These are phyloP conservation scores for Drosophila borealis DNA, from an alignment of 2,888 invertebrate species.

Conservation along the genomic window DNA sequence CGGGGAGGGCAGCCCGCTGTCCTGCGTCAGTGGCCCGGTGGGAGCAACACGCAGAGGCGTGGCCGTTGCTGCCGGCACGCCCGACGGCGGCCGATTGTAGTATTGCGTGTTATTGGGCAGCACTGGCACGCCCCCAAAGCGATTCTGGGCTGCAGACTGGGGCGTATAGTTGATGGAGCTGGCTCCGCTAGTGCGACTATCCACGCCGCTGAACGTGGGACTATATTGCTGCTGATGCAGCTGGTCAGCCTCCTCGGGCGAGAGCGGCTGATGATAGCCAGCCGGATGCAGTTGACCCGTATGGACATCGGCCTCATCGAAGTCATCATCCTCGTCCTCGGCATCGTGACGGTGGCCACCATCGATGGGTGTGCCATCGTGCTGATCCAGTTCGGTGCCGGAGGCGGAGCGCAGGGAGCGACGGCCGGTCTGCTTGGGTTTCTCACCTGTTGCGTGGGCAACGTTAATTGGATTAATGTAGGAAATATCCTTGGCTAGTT, in stretches of 20 bases:
- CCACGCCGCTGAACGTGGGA: constrained; percentile 84
- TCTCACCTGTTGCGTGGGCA: constrained; percentile 83
- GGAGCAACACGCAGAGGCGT: constrained; percentile 67
- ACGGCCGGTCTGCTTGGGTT: constrained; percentile 87
- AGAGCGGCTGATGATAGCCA: constrained; percentile 79
- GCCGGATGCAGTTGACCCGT: constrained; percentile 69
- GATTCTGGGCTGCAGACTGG: constrained; percentile 75
- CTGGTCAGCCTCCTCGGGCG: constrained; percentile 76
- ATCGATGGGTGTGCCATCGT: constrained; percentile 51
- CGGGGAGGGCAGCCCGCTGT: constrained; percentile 83
- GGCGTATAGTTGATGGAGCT: constrained; percentile 82
- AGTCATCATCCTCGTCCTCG: constrained; percentile 62
- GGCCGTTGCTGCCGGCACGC: constrained; percentile 52
- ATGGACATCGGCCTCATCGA: constrained; percentile 67
- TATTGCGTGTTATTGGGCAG: constrained; percentile 82
- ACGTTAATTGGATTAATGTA: constrained; percentile 85
- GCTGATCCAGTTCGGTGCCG: constrained; percentile 82
- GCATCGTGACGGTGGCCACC: constrained; percentile 40
- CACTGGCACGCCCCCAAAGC: constrained; percentile 84
- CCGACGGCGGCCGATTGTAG: constrained; percentile 79
- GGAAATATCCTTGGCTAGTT: constrained; percentile 88
- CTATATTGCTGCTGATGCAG: constrained; percentile 81
- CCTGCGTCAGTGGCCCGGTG: constrained; percentile 77
- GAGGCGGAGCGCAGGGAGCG: constrained; percentile 86
- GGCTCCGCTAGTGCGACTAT: constrained; percentile 82